Base-by-base conservation (phyloP, 2,113 vertebrate species). In the Dascyllus trimaculatus region DNA sequence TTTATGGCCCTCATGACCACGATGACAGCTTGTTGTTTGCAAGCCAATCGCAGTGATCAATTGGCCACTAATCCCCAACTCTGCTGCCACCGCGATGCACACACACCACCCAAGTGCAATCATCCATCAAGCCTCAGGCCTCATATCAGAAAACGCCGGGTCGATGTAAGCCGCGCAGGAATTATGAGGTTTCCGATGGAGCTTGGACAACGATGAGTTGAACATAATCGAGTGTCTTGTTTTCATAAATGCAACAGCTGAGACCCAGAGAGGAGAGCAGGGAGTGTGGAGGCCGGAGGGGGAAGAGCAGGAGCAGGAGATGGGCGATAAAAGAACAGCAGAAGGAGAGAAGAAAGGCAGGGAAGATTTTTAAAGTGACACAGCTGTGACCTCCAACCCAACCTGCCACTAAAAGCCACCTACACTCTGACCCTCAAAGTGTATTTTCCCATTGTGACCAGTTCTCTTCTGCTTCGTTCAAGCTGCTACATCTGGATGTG, bases 221-320 rank as follows among this genome's bases (percentile, higher is more conserved):
- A 73, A 81, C 56, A 84, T 92, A 84, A 92, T 93, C 57, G 80
- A 93, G 89, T 91, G 81, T 78, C 85, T 85, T 92, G 90, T 92
- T 93, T 92, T 90, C 85, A 87, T 84, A 89, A 87, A 90, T 21
- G 59, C 85, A 92, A 84, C 93, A 93, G 89, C 93, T 93, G 93
- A 77, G 91, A 63, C 90, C 85, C 79, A 63, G 57, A 45, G 63
- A 68, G 64, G 11, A 29, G 35, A 29, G 35, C 11, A 4, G 21
- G 62, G 22, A 5, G 46, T 13, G 52, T 22, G 35, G 25, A 19
- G 64, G 25, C 1, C 25, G 51, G 25, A 1, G 21, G 43, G 7
- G 11, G 10, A 4, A 1, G 49, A 29, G 45, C 58, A 52, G 13
- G 13, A 29, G 45, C 58, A 52, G 13, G 13, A 51, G 43, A 62